Conservation (phyloP, 2,888 invertebrate genomes). For the Vesta saturnalis region DNA sequence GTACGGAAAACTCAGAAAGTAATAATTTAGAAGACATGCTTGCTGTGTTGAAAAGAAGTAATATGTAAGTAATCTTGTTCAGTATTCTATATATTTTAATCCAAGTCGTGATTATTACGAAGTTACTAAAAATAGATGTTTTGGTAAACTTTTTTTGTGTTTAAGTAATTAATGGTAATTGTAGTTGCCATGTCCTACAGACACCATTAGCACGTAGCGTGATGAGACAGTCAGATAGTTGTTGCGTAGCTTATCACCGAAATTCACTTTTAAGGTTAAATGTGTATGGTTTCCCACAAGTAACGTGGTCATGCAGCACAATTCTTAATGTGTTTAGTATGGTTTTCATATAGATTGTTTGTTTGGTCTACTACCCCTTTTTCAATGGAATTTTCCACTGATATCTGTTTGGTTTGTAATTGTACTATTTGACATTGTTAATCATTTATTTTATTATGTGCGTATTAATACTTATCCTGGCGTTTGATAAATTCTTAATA, state of each 20-base stretch:
- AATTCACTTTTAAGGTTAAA: no score
- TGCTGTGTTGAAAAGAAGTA: conserved; percentile 59
- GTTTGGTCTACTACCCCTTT: conserved; percentile 1
- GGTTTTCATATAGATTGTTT: not conserved
- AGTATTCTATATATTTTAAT: not conserved
- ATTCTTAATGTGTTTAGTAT: not conserved
- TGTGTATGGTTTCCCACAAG: not conserved
- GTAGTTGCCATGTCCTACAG: no score
- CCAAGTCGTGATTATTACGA: no score
- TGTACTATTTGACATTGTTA: no score
- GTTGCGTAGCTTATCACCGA: no score
- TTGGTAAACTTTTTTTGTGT: conserved; percentile 13
- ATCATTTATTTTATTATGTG: no score
- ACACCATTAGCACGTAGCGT: no score
- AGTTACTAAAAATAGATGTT: no score
- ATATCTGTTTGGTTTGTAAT: not conserved
- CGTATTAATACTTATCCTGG: no score
- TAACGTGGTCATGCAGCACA: not conserved
- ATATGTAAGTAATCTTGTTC: conserved; percentile 58
- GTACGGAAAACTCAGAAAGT: conserved; percentile 54
- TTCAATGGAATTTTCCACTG: conserved; percentile 18
- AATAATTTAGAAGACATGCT: conserved; percentile 60
- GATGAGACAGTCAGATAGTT: no score
- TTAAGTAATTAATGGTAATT: no score
- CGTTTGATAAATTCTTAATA: no score